These are phyloP conservation scores for Luffia ferchaultella DNA, from an alignment of 2,888 invertebrate genomes.

Conservation along the genomic window DNA sequence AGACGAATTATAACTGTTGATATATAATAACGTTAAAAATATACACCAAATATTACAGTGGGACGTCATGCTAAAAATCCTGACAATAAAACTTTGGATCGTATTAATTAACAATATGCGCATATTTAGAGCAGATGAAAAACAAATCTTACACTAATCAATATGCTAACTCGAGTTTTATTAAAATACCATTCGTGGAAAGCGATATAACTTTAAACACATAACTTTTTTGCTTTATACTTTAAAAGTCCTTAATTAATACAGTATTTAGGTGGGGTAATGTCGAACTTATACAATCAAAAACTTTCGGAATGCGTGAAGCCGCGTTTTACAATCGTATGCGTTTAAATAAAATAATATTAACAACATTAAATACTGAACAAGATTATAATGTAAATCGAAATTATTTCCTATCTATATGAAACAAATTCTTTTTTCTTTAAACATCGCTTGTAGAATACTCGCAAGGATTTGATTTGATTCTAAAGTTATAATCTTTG, in stretches of 20 bases:
- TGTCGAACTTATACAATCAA: neutral
- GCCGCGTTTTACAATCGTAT: neutral
- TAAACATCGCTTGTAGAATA: no score
- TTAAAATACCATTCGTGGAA: no score
- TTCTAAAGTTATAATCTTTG: neutral
- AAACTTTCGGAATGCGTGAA: neutral
- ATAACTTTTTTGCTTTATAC: no score
- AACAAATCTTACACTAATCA: no score
- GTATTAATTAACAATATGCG: no score
- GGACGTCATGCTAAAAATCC: neutral
- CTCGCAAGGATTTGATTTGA: no score
- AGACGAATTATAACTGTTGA: constrained; percentile 8
- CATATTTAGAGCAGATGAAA: neutral
- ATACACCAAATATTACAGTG: neutral
- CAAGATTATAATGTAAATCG: no score
- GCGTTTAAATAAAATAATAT: neutral
- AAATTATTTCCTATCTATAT: no score
- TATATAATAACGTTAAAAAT: neutral
- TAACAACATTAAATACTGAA: neutral
- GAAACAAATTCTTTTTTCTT: no score
- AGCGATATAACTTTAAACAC: neutral
- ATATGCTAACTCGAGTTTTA: neutral
- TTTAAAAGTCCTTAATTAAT: neutral
- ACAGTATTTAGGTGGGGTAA: neutral
- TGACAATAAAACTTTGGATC: no score